These are phyloP conservation scores for Bombyx huttoni DNA, from an alignment of 2,888 invertebrate genomes.

Conservation along the genomic window DNA sequence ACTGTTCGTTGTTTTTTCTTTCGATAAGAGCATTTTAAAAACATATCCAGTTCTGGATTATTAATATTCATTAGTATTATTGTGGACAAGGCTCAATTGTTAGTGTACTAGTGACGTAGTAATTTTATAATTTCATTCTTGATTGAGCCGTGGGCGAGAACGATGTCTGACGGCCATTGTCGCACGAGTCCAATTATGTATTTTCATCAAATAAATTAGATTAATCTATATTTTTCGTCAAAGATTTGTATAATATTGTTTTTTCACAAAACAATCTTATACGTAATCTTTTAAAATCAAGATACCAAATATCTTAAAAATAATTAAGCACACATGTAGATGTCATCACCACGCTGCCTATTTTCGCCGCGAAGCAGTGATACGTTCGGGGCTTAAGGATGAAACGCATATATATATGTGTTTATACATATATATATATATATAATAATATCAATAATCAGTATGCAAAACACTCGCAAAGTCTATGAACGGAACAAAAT, in stretches of 20 bases:
- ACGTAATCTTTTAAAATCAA: no score
- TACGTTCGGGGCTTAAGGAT: no score
- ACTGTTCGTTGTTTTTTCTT: no score
- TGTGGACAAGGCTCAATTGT: conserved; percentile 2
- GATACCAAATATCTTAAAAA: no score
- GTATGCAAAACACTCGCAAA: conserved; percentile 1
- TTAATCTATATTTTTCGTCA: neutral
- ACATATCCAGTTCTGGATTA: no score
- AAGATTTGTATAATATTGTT: neutral
- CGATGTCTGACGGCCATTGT: neutral
- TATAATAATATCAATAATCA: neutral
- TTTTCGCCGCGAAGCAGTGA: no score
- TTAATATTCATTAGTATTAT: neutral
- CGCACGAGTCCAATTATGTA: neutral
- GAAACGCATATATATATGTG: no score
- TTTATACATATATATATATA: no score
- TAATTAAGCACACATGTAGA: no score
- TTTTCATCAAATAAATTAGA: neutral
- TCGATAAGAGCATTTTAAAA: no score
- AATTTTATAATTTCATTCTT: conserved; percentile 15
- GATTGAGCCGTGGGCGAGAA: conserved; percentile 37
- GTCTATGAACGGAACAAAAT: conserved; percentile 18
- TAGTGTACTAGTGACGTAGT: conserved; percentile 20
- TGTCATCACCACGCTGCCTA: no score
- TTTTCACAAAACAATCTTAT: neutral